A percentile compares a stretch with the other conserved stretches of the same genome.
Evolutionary conservation across 2,888 invertebrate genomes (phyloP).

Genomic region (Dicyrtoma fusca): DNA sequence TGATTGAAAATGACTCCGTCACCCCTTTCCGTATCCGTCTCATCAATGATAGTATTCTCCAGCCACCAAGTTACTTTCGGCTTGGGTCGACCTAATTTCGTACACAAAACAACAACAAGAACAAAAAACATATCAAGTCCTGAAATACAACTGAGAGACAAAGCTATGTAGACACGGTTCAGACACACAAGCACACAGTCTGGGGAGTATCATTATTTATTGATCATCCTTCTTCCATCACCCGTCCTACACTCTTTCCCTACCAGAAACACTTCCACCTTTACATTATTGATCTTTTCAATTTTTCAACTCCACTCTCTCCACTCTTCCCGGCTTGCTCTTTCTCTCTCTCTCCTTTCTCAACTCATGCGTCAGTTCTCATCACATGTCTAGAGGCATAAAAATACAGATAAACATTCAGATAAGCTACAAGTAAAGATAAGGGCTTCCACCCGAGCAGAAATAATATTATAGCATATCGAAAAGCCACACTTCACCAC

Average conservation of each 20-base stretch:
- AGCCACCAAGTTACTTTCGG: conserved; percentile 83
- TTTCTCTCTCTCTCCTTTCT: conserved; percentile 4
- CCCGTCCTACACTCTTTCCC: neutral
- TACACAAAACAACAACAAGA: neutral
- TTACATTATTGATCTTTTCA: conserved; percentile 4
- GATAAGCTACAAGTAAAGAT: neutral
- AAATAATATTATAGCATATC: too few relatives aligned
- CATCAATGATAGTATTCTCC: conserved; percentile 81
- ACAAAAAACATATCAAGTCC: neutral
- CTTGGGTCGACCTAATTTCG: conserved; percentile 63
- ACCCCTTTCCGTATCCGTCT: conserved; percentile 69
- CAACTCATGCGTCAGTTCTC: neutral
- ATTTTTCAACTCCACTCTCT: neutral
- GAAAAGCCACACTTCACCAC: conserved; percentile 18
- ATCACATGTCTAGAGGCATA: neutral
- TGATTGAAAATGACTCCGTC: conserved; percentile 78
- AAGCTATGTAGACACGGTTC: neutral
- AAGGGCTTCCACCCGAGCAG: too few relatives aligned
- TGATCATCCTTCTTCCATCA: conserved; percentile 18
- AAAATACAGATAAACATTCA: conserved; percentile 4
- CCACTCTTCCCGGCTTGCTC: too few relatives aligned
- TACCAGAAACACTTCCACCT: neutral
- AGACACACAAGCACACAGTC: neutral
- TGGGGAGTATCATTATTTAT: conserved; percentile 31
- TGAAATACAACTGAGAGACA: neutral